A percentile compares a stretch with the other conserved stretches of the same genome.
phyloP scores from a whole-genome alignment of 2,113 vertebrate species.

The Cebidichthys violaceus region DNA sequence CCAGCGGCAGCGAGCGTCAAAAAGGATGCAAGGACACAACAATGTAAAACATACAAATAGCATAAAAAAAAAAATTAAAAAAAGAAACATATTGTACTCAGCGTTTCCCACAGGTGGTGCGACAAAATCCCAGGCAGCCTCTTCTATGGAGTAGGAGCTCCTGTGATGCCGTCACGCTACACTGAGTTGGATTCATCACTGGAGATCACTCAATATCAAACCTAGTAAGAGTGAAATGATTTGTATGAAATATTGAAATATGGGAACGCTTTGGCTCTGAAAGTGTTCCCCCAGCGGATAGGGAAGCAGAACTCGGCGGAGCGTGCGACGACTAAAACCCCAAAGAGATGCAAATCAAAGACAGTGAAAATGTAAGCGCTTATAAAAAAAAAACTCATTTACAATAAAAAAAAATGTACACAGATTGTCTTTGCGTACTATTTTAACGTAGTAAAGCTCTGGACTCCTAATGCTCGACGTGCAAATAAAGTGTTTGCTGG shows the following conservation, averaged over 20 bases:
- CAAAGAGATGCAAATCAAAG: slow-evolving; percentile 41
- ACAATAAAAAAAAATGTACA: neutral
- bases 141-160: slow-evolving; percentile 10
- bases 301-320: slow-evolving; percentile 17
- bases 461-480: no score
- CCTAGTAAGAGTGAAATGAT: slow-evolving; percentile 37
- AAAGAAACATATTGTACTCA: slow-evolving; percentile 38
- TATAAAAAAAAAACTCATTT: neutral
- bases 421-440: neutral
- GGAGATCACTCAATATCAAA: slow-evolving; percentile 50
- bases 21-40: slow-evolving; percentile 50
- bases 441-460: neutral
- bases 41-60: slow-evolving; percentile 51
- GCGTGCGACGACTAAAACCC: slow-evolving; percentile 17
- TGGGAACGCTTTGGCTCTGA: slow-evolving; percentile 14
- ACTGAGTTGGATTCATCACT: slow-evolving; percentile 52
- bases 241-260: slow-evolving; percentile 47
- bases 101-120: slow-evolving; percentile 28
- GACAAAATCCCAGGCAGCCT: slow-evolving; percentile 22
- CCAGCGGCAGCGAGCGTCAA: slow-evolving; percentile 45
- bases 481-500: slow-evolving; percentile 4
- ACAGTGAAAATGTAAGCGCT: neutral
- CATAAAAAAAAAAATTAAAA: no score
- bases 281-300: slow-evolving; percentile 19
- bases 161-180: slow-evolving; percentile 44